phyloP scores from a whole-genome alignment of 2,113 vertebrate species.

The Platichthys stellatus region DNA sequence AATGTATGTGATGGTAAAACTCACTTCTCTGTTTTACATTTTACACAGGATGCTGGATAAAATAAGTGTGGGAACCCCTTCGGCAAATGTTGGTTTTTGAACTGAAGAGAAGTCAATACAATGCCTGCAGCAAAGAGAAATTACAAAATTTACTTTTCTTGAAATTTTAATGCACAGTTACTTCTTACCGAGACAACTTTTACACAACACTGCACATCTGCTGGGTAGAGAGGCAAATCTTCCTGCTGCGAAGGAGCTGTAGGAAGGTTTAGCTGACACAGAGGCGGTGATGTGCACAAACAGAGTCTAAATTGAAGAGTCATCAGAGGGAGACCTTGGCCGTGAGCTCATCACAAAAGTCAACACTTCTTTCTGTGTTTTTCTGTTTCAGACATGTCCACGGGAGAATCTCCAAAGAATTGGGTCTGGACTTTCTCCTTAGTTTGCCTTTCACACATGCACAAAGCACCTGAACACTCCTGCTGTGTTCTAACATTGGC shows the following conservation, averaged over 20 bases:
- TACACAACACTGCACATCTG: neutral
- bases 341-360: neutral
- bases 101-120: neutral
- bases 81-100: neutral
- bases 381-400: too few relatives aligned
- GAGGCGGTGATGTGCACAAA: neutral
- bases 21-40: neutral
- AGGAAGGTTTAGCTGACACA: neutral
- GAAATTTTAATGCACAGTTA: neutral
- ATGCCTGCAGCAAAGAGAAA: neutral
- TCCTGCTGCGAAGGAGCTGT: neutral
- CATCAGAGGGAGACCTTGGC: neutral
- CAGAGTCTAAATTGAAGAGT: neutral
- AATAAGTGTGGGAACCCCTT: neutral
- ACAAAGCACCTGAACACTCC: too few relatives aligned
- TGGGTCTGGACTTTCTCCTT: too few relatives aligned
- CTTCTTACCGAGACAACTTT: neutral
- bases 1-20: neutral
- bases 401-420: too few relatives aligned
- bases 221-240: neutral
- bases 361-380: neutral
- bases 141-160: neutral
- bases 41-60: neutral
- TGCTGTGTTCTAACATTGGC: too few relatives aligned
- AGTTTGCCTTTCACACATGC: too few relatives aligned